Evolutionary conservation across 2,888 invertebrate species (phyloP).

Genomic region (Sesamia inferens): DNA sequence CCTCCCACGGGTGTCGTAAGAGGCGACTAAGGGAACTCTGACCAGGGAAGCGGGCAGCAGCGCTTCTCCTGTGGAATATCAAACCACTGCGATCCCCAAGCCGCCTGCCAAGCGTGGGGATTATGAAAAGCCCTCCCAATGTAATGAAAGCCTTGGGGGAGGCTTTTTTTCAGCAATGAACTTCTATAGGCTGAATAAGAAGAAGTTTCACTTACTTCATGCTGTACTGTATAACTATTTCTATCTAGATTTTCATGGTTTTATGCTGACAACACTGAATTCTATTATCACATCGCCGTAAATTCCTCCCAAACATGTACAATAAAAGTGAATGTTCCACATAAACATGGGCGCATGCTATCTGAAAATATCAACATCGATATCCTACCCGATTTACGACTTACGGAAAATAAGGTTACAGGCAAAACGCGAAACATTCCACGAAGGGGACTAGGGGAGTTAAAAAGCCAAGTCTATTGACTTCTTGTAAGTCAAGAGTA

Average conservation of each 20-base stretch:
- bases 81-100: too few relatives aligned
- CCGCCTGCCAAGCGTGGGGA: too few relatives aligned
- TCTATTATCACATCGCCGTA: slow-evolving; percentile 27
- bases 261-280: slow-evolving; percentile 6
- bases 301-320: slow-evolving; percentile 23
- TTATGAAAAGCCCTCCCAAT: too few relatives aligned
- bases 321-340: slow-evolving; percentile 50
- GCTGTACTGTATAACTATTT: background rate
- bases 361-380: slow-evolving; percentile 48
- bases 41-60: too few relatives aligned
- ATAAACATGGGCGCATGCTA: slow-evolving; percentile 37
- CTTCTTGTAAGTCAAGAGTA: slow-evolving; percentile 55
- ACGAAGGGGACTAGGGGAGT: slow-evolving; percentile 49
- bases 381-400: slow-evolving; percentile 41
- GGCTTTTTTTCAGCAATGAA: too few relatives aligned
- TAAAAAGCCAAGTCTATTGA: slow-evolving; percentile 63
- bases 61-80: too few relatives aligned
- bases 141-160: too few relatives aligned
- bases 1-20: too few relatives aligned
- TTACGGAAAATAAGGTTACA: slow-evolving; percentile 38
- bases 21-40: too few relatives aligned
- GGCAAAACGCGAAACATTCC: slow-evolving; percentile 43
- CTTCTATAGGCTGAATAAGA: too few relatives aligned
- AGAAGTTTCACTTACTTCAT: slow-evolving; percentile 13
- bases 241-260: slow-evolving; percentile 15